Base-by-base conservation (phyloP, 2,888 invertebrate species). In the Sphaerophoria taeniata region DNA sequence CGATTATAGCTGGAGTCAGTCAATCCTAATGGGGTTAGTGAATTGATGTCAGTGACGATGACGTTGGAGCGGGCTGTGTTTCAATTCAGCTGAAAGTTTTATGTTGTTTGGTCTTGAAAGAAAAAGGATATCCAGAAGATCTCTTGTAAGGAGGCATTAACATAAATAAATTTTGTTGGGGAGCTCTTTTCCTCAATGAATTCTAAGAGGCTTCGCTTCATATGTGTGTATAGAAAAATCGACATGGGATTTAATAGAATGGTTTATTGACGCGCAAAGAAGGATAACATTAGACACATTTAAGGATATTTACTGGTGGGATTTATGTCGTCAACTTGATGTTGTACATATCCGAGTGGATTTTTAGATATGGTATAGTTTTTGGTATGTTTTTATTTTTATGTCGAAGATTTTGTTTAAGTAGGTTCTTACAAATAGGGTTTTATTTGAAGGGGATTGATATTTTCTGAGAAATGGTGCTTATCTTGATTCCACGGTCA, bases 301-400 rank as follows among this genome's bases (percentile, higher is more conserved):
- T 60, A 60, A 31, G 49, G 60, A 60, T 49, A 49, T 60, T 49
- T 56, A 6, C 5, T 36, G 47, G 47, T 24, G 58, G 47, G 58
- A 71, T 45, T 71, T 71, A 72, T 60, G 60, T 76, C 14, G 12
- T 39, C 14, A 16, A 16, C 3, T 47, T 63, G 33, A 47, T 47
- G 33, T n/a, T 33, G 34, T 56, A 6, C 7, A 49, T 14, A 14
- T 6, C n/a, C n/a, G n/a, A n/a, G n/a, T n/a, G n/a, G n/a, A n/a
- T n/a, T n/a, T n/a, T n/a, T n/a, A n/a, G n/a, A n/a, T n/a, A 2
- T 36, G 45, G 56, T 76, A 58, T 81, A 81, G 75, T 75, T 71
- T 74, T 56, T 14, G 56, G 63, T 34, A 11, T 47, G 4, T 55
- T 74, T 78, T 63, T 71, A 33, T 51, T 61, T 76, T 76, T 43